Conservation (phyloP, 2,797 vertebrate genomes). For the Rhinoraja longicauda region DNA sequence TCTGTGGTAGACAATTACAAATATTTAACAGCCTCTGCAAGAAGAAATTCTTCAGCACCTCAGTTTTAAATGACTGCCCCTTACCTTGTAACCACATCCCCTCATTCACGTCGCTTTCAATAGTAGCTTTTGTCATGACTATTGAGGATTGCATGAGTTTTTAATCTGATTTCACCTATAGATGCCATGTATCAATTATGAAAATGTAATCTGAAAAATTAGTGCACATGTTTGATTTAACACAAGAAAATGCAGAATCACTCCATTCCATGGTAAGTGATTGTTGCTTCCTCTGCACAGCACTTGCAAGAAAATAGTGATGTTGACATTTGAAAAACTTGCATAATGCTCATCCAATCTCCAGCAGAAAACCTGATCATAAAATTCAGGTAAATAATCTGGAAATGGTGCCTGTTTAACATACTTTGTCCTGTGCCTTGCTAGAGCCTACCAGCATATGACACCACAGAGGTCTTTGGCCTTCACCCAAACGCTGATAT, state of each 20-base stretch:
- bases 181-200: background rate
- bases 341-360: background rate
- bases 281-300: background rate
- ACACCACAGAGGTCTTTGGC: constrained; percentile 90
- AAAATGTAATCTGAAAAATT: background rate
- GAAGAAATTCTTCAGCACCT: too few species aligned
- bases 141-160: background rate
- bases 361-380: background rate
- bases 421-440: background rate
- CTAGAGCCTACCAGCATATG: constrained; percentile 76
- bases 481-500: constrained; percentile 92
- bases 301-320: background rate
- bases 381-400: background rate
- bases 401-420: background rate
- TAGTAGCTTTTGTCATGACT: too few species aligned
- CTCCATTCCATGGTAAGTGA: background rate
- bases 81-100: too few species aligned
- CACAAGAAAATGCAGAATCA: background rate
- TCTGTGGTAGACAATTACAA: too few species aligned
- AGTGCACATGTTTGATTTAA: background rate
- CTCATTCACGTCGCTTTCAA: too few species aligned
- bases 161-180: background rate
- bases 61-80: too few species aligned
- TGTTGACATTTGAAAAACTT: too few species aligned
- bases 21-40: too few species aligned